Percentiles rank a stretch among this genome's conserved stretches.
Conservation (phyloP, 2,888 invertebrate genomes). For the Volucella inflata region DNA sequence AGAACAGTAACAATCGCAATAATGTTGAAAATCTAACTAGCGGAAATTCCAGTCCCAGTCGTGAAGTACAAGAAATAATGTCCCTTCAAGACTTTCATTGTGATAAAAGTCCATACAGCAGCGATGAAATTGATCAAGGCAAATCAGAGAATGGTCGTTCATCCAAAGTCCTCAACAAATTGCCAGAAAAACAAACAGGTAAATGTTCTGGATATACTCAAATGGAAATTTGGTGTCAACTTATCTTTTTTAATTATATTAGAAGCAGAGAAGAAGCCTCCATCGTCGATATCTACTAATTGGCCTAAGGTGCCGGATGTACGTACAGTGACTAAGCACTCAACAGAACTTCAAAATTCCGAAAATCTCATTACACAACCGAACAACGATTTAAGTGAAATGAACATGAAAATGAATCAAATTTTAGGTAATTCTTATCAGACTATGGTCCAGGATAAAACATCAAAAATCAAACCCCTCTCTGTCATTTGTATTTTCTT, state of each 20-base stretch:
- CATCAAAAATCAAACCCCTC: neutral
- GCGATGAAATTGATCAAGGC: constrained; percentile 77
- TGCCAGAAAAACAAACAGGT: constrained; percentile 61
- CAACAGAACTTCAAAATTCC: constrained; percentile 81
- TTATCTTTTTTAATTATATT: constrained; percentile 23
- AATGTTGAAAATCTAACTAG: constrained; percentile 85
- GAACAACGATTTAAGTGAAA: constrained; percentile 77
- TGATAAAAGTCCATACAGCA: constrained; percentile 77
- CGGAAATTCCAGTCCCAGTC: constrained; percentile 94
- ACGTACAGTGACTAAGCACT: constrained; percentile 80
- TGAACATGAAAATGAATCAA: constrained; percentile 81
- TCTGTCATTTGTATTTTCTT: neutral
- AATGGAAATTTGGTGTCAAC: constrained; percentile 9
- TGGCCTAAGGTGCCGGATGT: constrained; percentile 80
- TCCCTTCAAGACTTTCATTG: constrained; percentile 86
- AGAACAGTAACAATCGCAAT: constrained; percentile 59
- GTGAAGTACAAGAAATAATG: constrained; percentile 95
- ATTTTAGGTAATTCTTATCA: constrained; percentile 79
- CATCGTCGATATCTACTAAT: constrained; percentile 66
- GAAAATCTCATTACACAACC: constrained; percentile 82
- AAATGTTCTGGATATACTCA: neutral
- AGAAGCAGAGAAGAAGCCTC: constrained; percentile 68
- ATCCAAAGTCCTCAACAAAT: constrained; percentile 46
- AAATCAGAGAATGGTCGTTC: constrained; percentile 64
- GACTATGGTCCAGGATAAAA: neutral